Conservation (phyloP, 2,113 vertebrate species). For the human (Homo sapiens) region DNA sequence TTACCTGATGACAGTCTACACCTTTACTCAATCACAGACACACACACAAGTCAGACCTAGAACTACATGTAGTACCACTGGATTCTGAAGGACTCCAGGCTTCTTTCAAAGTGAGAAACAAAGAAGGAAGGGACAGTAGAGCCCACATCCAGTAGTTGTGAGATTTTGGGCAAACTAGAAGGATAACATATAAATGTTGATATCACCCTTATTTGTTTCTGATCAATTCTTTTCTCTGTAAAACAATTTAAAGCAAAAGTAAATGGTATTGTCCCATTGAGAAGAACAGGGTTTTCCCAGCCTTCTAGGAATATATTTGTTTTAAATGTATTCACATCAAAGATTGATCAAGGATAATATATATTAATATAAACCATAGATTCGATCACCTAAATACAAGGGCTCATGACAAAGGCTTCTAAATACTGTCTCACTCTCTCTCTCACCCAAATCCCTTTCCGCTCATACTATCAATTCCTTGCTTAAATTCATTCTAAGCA, state of each 20-base stretch:
- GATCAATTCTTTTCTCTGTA: not conserved
- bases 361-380: not conserved
- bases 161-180: not conserved
- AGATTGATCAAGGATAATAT: not conserved
- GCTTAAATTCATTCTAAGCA: not conserved
- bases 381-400: not conserved
- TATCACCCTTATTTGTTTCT: not conserved
- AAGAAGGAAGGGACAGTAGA: not conserved
- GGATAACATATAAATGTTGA: not conserved
- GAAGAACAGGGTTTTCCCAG: not conserved
- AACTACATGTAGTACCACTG: accelerated
- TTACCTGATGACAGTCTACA: not conserved
- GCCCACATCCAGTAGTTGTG: not conserved
- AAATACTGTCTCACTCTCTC: not conserved
- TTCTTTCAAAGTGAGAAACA: not conserved
- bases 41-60: not conserved
- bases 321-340: not conserved
- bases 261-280: not conserved
- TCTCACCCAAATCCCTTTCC: not conserved
- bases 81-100: not conserved
- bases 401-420: not conserved
- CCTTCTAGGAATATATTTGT: not conserved
- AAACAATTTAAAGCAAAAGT: not conserved
- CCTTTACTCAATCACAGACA: not conserved
- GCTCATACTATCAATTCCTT: not conserved